A percentile compares a stretch with the other conserved stretches of the same genome.
Evolutionary conservation across 2,113 vertebrate genomes (phyloP).

Genomic region (Brachionichthys hirsutus): DNA sequence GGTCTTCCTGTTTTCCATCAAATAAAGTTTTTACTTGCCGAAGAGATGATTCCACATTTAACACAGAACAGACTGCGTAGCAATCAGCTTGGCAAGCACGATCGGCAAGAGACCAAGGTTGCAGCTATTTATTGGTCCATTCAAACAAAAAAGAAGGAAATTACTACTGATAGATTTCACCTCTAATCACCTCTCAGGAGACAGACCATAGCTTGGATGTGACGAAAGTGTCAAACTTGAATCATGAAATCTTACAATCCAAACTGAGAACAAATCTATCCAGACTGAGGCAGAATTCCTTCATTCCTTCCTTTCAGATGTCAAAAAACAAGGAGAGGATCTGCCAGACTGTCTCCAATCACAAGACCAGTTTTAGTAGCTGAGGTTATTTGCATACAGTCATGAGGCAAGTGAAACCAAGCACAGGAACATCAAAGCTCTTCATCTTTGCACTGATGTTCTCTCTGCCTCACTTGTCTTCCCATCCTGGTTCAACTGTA

Average conservation of each 20-base stretch:
- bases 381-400: conserved; percentile 33
- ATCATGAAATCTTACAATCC: conserved; percentile 31
- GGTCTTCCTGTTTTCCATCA: conserved; percentile 39
- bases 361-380: conserved; percentile 27
- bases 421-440: conserved; percentile 23
- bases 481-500: conserved; percentile 25
- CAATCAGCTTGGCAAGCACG: conserved; percentile 37
- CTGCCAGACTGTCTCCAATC: conserved; percentile 15
- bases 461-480: conserved; percentile 17
- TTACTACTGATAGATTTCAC: conserved; percentile 31
- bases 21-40: conserved; percentile 32
- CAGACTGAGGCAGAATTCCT: conserved; percentile 14
- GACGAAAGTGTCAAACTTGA: conserved; percentile 25
- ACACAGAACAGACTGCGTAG: conserved; percentile 30
- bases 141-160: conserved; percentile 30
- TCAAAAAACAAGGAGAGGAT: conserved; percentile 20
- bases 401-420: too few species aligned
- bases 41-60: conserved; percentile 28
- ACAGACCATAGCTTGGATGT: conserved; percentile 22
- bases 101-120: conserved; percentile 31
- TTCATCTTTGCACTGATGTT: conserved; percentile 41
- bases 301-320: conserved; percentile 24
- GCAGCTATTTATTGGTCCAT: conserved; percentile 31
- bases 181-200: conserved; percentile 43
- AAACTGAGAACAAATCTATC: conserved; percentile 50